Evolutionary conservation across 2,888 invertebrate species (phyloP).

Genomic region (Onchidella celtica): DNA sequence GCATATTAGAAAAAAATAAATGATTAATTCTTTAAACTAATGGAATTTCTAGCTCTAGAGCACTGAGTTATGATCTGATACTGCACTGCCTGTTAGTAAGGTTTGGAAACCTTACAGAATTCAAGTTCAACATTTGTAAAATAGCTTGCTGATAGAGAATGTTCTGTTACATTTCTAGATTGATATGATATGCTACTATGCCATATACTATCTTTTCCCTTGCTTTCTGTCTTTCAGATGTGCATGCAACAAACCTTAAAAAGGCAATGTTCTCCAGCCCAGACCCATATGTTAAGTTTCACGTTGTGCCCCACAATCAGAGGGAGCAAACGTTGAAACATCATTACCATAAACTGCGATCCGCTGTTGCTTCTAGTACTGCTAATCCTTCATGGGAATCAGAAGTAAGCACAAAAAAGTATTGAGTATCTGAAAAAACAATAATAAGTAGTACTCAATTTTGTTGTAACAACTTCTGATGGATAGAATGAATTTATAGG

Average conservation of each 20-base stretch:
- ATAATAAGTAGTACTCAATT: not conserved
- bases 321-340: slow-evolving; percentile 72
- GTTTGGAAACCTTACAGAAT: too few species aligned
- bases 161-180: not conserved
- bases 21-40: too few species aligned
- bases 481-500: not conserved
- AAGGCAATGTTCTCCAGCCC: slow-evolving; percentile 82
- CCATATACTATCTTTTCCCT: not conserved
- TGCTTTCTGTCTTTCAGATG: slow-evolving; percentile 69
- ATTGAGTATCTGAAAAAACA: too few species aligned
- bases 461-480: not conserved
- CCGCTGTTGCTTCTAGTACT: slow-evolving; percentile 78
- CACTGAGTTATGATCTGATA: too few species aligned
- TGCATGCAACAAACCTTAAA: slow-evolving; percentile 80
- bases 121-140: too few species aligned
- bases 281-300: slow-evolving; percentile 81
- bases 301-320: slow-evolving; percentile 78
- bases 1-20: too few species aligned
- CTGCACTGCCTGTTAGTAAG: too few species aligned
- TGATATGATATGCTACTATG: not conserved
- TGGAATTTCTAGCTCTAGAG: too few species aligned
- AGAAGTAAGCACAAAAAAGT: slow-evolving; percentile 66
- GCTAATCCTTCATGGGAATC: slow-evolving; percentile 79
- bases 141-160: too few species aligned
- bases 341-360: slow-evolving; percentile 78